Percentiles rank a stretch among this genome's conserved stretches.
phyloP scores from a whole-genome alignment of 1,140 invertebrate genomes.

The Alviniconcha marisindica region DNA sequence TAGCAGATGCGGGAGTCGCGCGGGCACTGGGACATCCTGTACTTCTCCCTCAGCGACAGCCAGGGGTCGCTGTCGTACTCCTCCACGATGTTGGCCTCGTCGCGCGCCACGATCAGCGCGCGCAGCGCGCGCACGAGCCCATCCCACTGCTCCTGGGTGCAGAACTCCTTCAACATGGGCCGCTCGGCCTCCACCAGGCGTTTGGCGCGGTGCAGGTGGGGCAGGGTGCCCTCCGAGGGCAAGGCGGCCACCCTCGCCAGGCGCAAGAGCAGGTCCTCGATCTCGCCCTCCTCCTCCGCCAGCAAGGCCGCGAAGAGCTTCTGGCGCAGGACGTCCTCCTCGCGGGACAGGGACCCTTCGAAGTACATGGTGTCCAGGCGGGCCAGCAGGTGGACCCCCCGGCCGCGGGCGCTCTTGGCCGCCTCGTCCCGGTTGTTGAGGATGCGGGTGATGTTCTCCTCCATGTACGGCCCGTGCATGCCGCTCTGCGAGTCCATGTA shows the following conservation, averaged over 20 bases:
- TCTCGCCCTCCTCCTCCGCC: slow-evolving; percentile 37
- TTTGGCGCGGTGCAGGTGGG: slow-evolving; percentile 44
- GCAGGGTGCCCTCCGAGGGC: slow-evolving; percentile 46
- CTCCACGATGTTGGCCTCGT: slow-evolving; percentile 49
- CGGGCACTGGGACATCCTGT: slow-evolving; percentile 44
- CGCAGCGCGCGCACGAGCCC: slow-evolving; percentile 36
- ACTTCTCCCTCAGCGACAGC: slow-evolving; percentile 50
- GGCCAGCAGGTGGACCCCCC: slow-evolving; percentile 54
- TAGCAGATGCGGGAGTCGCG: slow-evolving; percentile 39
- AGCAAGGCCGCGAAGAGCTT: slow-evolving; percentile 52
- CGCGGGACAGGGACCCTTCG: slow-evolving; percentile 55
- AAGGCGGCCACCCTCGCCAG: slow-evolving; percentile 30
- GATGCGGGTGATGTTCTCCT: slow-evolving; percentile 62
- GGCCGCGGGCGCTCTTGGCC: slow-evolving; percentile 48
- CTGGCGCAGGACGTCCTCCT: slow-evolving; percentile 44
- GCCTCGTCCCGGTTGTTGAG: slow-evolving; percentile 53
- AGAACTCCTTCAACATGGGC: slow-evolving; percentile 51
- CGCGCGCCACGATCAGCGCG: slow-evolving; percentile 46
- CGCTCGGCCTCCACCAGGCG: slow-evolving; percentile 45
- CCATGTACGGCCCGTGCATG: slow-evolving; percentile 62
- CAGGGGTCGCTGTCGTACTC: slow-evolving; percentile 64
- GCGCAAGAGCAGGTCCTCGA: slow-evolving; percentile 36
- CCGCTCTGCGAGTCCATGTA: slow-evolving; percentile 60
- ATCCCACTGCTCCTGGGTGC: slow-evolving; percentile 48
- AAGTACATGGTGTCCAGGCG: slow-evolving; percentile 61